Percentiles rank a stretch among this genome's conserved stretches.
phyloP scores from a whole-genome alignment of 2,797 vertebrate genomes.

The Psittacula echo region DNA sequence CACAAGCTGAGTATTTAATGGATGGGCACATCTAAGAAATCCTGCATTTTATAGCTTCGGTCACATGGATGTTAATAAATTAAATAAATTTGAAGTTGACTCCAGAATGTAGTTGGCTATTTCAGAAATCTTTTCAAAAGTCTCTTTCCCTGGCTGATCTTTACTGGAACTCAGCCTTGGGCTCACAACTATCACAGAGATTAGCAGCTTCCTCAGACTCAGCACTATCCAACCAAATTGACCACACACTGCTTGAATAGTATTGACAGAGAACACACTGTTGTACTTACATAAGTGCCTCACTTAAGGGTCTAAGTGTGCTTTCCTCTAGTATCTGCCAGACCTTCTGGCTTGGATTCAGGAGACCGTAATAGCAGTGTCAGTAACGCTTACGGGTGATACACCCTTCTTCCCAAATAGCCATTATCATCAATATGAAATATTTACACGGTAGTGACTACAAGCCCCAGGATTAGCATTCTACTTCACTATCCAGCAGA shows the following conservation, averaged over 20 bases:
- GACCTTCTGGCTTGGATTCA: conserved; percentile 16
- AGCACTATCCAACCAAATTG: not conserved
- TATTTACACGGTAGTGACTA: conserved; percentile 46
- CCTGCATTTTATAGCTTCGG: not conserved
- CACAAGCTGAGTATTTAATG: not conserved
- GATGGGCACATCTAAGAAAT: not conserved
- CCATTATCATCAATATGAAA: conserved; percentile 40
- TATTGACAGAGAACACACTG: not conserved
- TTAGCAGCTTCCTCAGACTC: not conserved
- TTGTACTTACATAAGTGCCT: not conserved
- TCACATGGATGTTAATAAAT: not conserved
- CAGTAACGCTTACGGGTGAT: conserved; percentile 32
- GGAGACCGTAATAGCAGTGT: conserved; percentile 23
- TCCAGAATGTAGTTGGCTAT: not conserved
- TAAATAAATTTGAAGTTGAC: not conserved
- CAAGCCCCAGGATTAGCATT: not conserved
- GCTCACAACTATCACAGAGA: not conserved
- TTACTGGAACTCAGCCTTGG: not conserved
- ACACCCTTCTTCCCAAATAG: conserved; percentile 13
- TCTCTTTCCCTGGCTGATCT: not conserved
- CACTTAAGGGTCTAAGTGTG: conserved; percentile 5
- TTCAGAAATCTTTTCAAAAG: not conserved
- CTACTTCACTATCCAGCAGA: not conserved
- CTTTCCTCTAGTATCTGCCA: conserved; percentile 9
- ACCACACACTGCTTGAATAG: not conserved